Evolutionary conservation across 2,113 vertebrate species (phyloP), one percentile per base, ranked within the genome.

Genomic region (Ciconia maguari): DNA sequence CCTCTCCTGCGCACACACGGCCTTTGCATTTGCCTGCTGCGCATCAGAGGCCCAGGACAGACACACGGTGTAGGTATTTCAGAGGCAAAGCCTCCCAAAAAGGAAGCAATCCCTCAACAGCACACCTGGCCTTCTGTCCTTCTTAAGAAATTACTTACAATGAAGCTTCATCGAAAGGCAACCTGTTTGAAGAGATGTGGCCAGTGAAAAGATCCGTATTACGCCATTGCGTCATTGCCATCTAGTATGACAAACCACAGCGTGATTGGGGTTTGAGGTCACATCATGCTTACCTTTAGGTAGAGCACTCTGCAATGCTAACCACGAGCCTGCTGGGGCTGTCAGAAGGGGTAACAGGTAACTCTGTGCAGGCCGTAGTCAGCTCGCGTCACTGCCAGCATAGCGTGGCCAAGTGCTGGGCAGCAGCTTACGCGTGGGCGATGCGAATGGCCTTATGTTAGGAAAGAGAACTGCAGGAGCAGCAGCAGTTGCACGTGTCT

Each of bases 31-130:
- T 26, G 16, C 34, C 48, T 11, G 18, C 26, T 36, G 48, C 25
- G 26, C 9, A 11, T 41, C 22, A n/a, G 18, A 44, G 52, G 27
- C 10, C 17, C 68, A 16, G 41, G n/a, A 72, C 21, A 25, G 74
- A 55, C n/a, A 34, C 14, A 9, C 1, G 0, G 24, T 7, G 8
- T 7, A 34, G 34, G 1, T 25, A 27, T 14, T n/a, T 29, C 38
- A 48, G 51, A 34, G 26, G n/a, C 46, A 60, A 76, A 60, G 26
- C 38, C 38, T 90, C 57, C 30, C 62, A 24, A 20, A 29, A 48
- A 49, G 24, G 29, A 58, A 86, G 34, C 20, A 32, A 68, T 68
- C 22, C 27, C 22, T 52, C 48, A 49, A 19, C 7, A 44, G 36
- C 19, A 26, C 14, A 3, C 27, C 12, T 8, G n/a, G 12, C 70